These are phyloP conservation scores for Caenorhabditis sp. DNA, from an alignment of 2,888 invertebrate species.

Conservation along the genomic window DNA sequence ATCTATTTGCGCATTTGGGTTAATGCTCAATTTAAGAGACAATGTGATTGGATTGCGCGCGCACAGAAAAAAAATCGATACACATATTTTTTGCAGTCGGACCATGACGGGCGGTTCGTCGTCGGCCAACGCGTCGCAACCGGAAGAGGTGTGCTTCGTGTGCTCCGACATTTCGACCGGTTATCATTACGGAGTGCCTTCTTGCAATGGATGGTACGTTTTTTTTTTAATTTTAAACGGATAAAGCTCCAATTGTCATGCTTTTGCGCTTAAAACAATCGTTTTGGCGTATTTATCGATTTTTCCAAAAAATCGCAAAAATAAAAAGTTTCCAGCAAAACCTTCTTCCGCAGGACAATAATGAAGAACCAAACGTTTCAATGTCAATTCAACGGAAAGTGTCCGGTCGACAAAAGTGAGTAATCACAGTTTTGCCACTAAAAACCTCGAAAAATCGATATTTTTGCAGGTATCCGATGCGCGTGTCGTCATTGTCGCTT, in stretches of 20 bases:
- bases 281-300: too few species aligned
- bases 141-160: slow-evolving; percentile 69
- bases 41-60: too few species aligned
- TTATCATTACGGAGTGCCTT: slow-evolving; percentile 77
- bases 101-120: slow-evolving; percentile 45
- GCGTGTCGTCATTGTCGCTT: slow-evolving; percentile 78
- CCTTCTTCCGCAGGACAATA: slow-evolving; percentile 77
- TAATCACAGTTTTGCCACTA: not conserved
- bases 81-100: not conserved
- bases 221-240: not conserved
- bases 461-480: slow-evolving; percentile 74
- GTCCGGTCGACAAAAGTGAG: slow-evolving; percentile 72
- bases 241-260: not conserved
- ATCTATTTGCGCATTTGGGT: too few species aligned
- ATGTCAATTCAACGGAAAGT: slow-evolving; percentile 74
- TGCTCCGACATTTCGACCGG: slow-evolving; percentile 76
- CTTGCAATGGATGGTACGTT: slow-evolving; percentile 76
- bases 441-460: not conserved
- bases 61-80: too few species aligned
- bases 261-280: too few species aligned
- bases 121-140: slow-evolving; percentile 58
- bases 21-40: too few species aligned
- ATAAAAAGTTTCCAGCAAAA: slow-evolving; percentile 67
- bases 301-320: too few species aligned
- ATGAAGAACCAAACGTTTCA: slow-evolving; percentile 78